phyloP scores from a whole-genome alignment of 2,797 vertebrate genomes.

The Chromis chromis region DNA sequence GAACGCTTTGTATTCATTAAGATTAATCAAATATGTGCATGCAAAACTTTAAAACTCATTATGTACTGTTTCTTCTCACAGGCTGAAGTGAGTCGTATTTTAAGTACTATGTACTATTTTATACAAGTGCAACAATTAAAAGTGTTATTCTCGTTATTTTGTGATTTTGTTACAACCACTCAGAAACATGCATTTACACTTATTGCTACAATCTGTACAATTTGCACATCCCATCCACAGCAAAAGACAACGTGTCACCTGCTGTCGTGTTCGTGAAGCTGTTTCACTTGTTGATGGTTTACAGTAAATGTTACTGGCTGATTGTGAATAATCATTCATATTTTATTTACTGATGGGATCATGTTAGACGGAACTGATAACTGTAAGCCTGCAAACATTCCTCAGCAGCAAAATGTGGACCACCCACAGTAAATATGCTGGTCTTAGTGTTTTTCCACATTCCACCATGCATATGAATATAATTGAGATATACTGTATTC shows the following conservation, averaged over 20 bases:
- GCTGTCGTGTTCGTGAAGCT: neutral
- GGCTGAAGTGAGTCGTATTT: constrained; percentile 5
- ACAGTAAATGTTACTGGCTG: no score
- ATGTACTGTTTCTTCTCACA: constrained; percentile 1
- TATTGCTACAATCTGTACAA: neutral
- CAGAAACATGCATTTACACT: neutral
- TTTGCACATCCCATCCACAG: neutral
- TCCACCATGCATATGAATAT: neutral
- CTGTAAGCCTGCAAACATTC: neutral
- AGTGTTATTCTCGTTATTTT: neutral
- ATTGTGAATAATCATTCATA: constrained; percentile 1
- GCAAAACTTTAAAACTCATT: constrained; percentile 1
- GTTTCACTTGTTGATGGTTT: neutral
- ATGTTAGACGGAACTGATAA: neutral
- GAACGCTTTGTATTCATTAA: constrained; percentile 10
- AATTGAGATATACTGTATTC: neutral
- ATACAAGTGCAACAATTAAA: constrained; percentile 20
- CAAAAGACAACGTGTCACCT: neutral
- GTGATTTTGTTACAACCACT: neutral
- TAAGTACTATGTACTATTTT: constrained; percentile 32
- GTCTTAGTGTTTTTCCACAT: neutral
- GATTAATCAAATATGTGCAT: constrained; percentile 7
- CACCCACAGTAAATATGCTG: neutral
- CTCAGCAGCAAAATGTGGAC: neutral
- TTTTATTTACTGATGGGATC: constrained; percentile 1